Base-by-base conservation (phyloP, 2,113 vertebrate genomes). In the Silurus asotus region DNA sequence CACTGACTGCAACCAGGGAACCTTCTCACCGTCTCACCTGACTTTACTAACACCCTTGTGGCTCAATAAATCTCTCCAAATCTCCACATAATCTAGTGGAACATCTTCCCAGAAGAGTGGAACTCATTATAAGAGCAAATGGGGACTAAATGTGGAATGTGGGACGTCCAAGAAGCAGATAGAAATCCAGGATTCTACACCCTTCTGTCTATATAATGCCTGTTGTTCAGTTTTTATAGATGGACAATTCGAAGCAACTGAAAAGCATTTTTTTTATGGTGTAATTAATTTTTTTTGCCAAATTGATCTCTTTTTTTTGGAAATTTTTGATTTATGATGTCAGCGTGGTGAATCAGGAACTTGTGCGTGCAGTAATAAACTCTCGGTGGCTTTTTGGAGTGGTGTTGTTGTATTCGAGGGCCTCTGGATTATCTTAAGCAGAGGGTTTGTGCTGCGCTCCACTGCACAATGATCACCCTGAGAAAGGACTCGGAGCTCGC, bases 381-480 rank as follows among this genome's bases (percentile, higher is more conserved):
- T 77, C 74, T 55, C 55, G 74, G 20, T 80, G 82, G 25, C 28
- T 56, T 74, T 83, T 65, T 62, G 8, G 65, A 80, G 56, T 45
- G 5, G 19, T 80, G 77, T 67, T 79, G 84, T 78, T 75, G 58
- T 83, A 51, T 88, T 65, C 28, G 48, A 62, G 59, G 48, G 79
- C 82, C 53, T 85, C 87, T 81, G 85, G 88, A 90, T 90, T 69
- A 89, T 90, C 77, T 91, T 86, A 84, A 88, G 87, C 88, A 86
- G 90, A 84, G 84, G 87, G 86, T 84, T 67, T 88, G 62, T 88
- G 91, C 87, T 90, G 88, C 74, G 90, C 92, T 91, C 85, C 88
- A 87, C 91, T 86, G 89, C 69, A 69, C 90, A 93, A 90, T 93
- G 93, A 92, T 92, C 90, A 92, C 88, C 91, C 85, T 53, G 91